Conservation (phyloP, 2,113 vertebrate species). For the Malaclemys terrapin region DNA sequence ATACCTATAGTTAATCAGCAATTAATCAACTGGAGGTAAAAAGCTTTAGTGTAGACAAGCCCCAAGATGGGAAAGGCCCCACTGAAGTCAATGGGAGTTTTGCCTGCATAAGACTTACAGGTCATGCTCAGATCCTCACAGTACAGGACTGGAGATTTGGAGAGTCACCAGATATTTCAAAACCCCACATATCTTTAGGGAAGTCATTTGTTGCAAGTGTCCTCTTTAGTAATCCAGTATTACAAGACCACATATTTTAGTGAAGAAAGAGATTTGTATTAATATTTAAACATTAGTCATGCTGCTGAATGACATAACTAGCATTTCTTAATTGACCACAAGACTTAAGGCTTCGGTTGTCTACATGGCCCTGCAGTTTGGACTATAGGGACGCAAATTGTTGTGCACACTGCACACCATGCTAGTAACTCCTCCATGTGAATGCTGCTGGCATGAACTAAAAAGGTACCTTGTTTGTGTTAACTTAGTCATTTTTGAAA, state of each 20-base stretch:
- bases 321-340: conserved; percentile 36
- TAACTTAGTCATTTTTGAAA: background rate
- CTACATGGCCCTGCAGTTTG: background rate
- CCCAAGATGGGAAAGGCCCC: background rate
- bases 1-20: background rate
- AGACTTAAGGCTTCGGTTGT: background rate
- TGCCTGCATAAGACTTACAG: background rate
- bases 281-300: conserved; percentile 6
- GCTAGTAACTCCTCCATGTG: background rate
- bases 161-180: background rate
- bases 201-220: background rate
- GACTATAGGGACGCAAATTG: background rate
- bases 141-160: background rate
- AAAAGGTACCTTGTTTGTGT: background rate
- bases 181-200: background rate
- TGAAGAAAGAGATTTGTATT: background rate
- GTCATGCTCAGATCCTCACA: background rate
- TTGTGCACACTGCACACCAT: background rate
- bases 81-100: conserved; percentile 18
- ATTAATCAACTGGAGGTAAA: background rate
- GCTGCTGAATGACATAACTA: conserved; percentile 10
- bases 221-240: conserved; percentile 1
- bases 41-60: background rate
- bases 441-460: background rate
- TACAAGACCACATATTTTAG: background rate